A percentile compares a stretch with the other conserved stretches of the same genome.
Conservation (phyloP, 92 coral and sea anemone genomes). For the Virgularia gustaviana region DNA sequence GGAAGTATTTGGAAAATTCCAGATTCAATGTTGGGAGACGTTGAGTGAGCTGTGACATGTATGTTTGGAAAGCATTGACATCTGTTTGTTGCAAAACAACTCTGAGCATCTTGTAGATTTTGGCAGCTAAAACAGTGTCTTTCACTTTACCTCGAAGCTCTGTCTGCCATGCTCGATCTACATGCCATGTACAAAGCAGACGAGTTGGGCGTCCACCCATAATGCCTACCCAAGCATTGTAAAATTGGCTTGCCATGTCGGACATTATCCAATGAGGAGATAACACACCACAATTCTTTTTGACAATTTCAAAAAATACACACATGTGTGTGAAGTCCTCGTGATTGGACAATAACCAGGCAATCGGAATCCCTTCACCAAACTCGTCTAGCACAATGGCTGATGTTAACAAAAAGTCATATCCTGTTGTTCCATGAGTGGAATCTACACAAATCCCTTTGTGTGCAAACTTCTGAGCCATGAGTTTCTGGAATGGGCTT, state of each 20-base stretch:
- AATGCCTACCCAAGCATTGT: slow-evolving; percentile 3
- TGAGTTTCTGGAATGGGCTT: slow-evolving; percentile 3
- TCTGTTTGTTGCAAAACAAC: slow-evolving; percentile 34
- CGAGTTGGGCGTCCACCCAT: slow-evolving; percentile 17
- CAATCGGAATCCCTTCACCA: slow-evolving; percentile 6
- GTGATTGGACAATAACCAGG: neutral
- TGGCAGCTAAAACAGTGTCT: slow-evolving; percentile 30
- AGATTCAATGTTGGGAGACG: slow-evolving; percentile 26
- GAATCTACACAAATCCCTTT: slow-evolving; percentile 14
- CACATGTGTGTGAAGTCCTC: slow-evolving; percentile 14
- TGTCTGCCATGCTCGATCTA: slow-evolving; percentile 52
- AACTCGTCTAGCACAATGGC: neutral
- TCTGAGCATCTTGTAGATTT: slow-evolving; percentile 42
- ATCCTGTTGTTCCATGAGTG: slow-evolving; percentile 14
- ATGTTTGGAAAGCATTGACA: slow-evolving; percentile 32
- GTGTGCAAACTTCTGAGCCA: slow-evolving; percentile 3
- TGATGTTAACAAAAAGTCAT: slow-evolving; percentile 6
- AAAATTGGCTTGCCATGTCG: slow-evolving; percentile 16
- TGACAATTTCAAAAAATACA: neutral
- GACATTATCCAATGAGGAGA: slow-evolving; percentile 6
- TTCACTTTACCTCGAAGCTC: slow-evolving; percentile 34
- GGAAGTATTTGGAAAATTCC: slow-evolving; percentile 31
- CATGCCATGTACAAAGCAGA: slow-evolving; percentile 57
- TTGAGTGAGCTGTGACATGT: slow-evolving; percentile 20
- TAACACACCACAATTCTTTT: slow-evolving; percentile 16